phyloP scores from a whole-genome alignment of 1,140 invertebrate species.

The Drosophila cardini region DNA sequence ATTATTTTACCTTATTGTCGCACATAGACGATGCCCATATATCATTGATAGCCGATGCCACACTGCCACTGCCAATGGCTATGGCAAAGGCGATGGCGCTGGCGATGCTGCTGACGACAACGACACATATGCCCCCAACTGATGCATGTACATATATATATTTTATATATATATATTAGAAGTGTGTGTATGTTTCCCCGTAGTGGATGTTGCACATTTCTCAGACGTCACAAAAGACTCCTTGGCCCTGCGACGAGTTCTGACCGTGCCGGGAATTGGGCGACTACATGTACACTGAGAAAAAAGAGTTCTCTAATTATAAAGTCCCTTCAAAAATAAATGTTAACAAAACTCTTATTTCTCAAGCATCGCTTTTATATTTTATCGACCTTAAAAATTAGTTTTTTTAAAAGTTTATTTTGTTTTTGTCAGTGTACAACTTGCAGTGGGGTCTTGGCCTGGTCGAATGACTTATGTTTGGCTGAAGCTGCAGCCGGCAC shows the following conservation, averaged over 20 bases:
- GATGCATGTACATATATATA: constrained; percentile 19
- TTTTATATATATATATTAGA: not conserved
- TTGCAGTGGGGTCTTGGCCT: not conserved
- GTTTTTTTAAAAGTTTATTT: too few relatives aligned
- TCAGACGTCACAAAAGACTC: constrained; percentile 73
- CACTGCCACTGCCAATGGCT: constrained; percentile 39
- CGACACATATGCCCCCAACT: constrained; percentile 67
- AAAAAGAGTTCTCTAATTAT: too few relatives aligned
- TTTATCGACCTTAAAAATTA: too few relatives aligned
- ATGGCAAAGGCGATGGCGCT: constrained; percentile 37
- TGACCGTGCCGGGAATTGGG: constrained; percentile 37
- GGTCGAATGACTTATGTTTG: constrained; percentile 72
- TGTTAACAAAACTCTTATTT: too few relatives aligned
- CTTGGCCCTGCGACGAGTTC: constrained; percentile 47
- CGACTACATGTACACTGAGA: constrained; percentile 3
- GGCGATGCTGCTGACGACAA: constrained; percentile 47
- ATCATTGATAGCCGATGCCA: constrained; percentile 75
- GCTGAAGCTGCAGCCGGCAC: constrained; percentile 77
- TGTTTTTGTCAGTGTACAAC: too few relatives aligned
- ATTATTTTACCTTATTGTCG: constrained; percentile 82
- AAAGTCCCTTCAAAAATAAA: too few relatives aligned
- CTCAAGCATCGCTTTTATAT: too few relatives aligned
- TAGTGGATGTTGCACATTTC: constrained; percentile 76
- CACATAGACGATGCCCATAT: constrained; percentile 69
- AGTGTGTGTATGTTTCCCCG: constrained; percentile 54